phyloP scores from a whole-genome alignment of 2,113 vertebrate genomes.

The Piprites chloris region DNA sequence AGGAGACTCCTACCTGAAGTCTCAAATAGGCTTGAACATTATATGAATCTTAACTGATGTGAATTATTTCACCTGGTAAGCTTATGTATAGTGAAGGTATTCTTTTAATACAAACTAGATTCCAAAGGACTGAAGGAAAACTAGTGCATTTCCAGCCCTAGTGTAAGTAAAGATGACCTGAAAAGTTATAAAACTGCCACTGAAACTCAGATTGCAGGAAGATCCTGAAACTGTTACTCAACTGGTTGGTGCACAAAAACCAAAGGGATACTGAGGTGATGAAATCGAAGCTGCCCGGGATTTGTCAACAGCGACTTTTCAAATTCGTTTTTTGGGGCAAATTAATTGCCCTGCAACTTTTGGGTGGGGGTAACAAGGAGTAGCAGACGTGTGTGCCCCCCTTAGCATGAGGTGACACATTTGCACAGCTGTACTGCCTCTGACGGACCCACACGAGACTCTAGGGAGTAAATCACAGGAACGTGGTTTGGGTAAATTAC shows the following conservation, averaged over 20 bases:
- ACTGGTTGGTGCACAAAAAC: not conserved
- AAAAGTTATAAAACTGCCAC: not conserved
- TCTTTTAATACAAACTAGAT: not conserved
- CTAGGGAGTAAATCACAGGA: not conserved
- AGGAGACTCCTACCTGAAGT: not conserved
- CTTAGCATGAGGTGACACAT: fast-evolving
- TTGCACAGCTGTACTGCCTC: too few species aligned
- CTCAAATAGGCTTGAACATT: not conserved
- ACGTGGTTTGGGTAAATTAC: fast-evolving
- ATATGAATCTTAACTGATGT: not conserved
- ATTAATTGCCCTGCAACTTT: not conserved
- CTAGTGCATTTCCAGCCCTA: not conserved
- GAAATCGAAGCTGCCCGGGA: not conserved
- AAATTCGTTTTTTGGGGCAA: not conserved
- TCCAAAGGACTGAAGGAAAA: not conserved
- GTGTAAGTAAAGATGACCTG: not conserved
- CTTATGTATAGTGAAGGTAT: not conserved
- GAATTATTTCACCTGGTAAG: not conserved
- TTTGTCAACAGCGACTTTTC: not conserved
- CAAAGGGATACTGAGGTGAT: not conserved
- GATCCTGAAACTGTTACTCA: not conserved
- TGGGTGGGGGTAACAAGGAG: not conserved
- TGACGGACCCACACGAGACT: fast-evolving
- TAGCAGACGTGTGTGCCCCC: fast-evolving
- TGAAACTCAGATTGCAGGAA: not conserved